These are phyloP conservation scores for Eupithecia exiguata DNA, from an alignment of 2,888 invertebrate genomes.

Conservation along the genomic window DNA sequence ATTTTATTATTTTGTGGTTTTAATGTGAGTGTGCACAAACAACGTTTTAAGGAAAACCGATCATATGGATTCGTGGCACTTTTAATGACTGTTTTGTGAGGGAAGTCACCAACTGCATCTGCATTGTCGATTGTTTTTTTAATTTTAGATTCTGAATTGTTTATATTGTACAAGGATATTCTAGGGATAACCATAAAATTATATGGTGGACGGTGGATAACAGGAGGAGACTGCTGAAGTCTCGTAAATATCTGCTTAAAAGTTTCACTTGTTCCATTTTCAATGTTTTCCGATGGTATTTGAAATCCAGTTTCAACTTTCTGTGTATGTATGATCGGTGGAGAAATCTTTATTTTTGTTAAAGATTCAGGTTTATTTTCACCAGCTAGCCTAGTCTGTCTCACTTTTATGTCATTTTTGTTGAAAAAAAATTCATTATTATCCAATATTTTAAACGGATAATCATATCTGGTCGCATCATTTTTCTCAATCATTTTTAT, in stretches of 20 bases:
- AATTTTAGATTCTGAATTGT: background rate
- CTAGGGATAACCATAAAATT: background rate
- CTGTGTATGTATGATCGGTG: background rate
- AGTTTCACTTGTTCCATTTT: background rate
- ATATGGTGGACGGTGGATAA: conserved; percentile 2
- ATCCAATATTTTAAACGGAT: background rate
- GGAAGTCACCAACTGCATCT: background rate
- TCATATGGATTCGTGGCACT: background rate
- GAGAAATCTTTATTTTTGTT: background rate
- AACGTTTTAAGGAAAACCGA: conserved; percentile 41
- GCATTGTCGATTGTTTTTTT: background rate
- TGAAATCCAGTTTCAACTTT: background rate
- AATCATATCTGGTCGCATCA: background rate
- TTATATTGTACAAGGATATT: background rate
- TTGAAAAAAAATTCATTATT: background rate
- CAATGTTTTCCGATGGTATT: background rate
- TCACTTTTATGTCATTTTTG: background rate
- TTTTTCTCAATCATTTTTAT: background rate
- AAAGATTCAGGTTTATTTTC: background rate
- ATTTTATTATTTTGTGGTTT: conserved; percentile 9
- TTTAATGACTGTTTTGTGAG: background rate
- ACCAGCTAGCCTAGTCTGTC: background rate
- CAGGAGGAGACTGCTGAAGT: background rate
- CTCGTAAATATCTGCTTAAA: background rate
- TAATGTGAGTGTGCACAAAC: conserved; percentile 48